Base-by-base conservation (phyloP, 1,140 invertebrate species). In the Ctenoplectra terminalis region DNA sequence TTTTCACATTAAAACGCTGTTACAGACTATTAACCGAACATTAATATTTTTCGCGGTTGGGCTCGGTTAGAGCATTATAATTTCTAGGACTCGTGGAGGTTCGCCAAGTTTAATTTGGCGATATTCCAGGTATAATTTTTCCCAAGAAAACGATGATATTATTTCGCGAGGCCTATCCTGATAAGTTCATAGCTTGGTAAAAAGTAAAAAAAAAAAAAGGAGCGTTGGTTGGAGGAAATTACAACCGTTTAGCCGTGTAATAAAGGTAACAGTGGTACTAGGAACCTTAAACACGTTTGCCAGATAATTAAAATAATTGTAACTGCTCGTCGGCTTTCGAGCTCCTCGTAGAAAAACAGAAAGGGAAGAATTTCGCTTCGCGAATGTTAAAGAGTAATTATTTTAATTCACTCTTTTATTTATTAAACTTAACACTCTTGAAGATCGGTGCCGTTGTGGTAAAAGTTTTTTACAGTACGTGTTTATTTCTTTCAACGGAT, bases 101-200 rank as follows among this genome's bases (percentile, higher is more conserved):
- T 34, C 43, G 74, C 50, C 74, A 77, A 67, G 74, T 77, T 77
- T 77, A 67, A 77, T 77, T 77, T 77, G 74, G 74, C 63, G 23
- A 31, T 29, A 26, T 4, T 54, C 74, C 74, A 77, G 50, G 48
- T 26, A 66, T 46, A 76, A 77, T 77, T 54, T 46, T n/a, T 17
- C 15, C 26, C 29, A 26, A 29, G 50, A 43, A 77, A 43, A n/a
- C 56, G 63, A 77, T 34, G 37, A 77, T 77, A 11, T 67, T 77
- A 69, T 77, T 34, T 46, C 64, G 46, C 15, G 31, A 37, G 23
- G 48, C n/a, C 15, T 37, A 50, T 52, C 58, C 34, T 56, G 61
- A 46, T 56, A 76, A 76, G 67, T 66, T 67, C 73, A 64, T 48
- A 48, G 2, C n/a, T 17, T 13, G 23, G n/a, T n/a, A n/a, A n/a